These are phyloP conservation scores for Podiceps cristatus DNA, from an alignment of 2,113 vertebrate species.

Conservation along the genomic window DNA sequence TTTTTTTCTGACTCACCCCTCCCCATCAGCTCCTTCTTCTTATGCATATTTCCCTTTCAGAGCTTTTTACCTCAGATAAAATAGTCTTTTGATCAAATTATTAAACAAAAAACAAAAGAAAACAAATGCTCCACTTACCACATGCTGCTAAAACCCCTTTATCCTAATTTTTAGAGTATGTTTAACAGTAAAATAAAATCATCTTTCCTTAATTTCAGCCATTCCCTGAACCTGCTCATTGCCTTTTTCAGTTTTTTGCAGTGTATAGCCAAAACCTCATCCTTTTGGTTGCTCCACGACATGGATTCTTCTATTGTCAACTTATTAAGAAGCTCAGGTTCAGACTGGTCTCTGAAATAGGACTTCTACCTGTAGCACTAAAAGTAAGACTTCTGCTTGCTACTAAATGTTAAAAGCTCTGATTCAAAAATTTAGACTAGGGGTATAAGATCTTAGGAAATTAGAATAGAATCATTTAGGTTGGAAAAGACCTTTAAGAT, in stretches of 20 bases:
- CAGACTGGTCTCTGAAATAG: not conserved
- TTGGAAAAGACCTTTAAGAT: not conserved
- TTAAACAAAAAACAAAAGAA: not conserved
- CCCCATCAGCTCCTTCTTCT: not conserved
- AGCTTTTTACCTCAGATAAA: not conserved
- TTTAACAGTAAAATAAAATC: not conserved
- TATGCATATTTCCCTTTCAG: not conserved
- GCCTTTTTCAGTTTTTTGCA: not conserved
- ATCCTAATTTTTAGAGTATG: not conserved
- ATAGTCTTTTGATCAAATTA: not conserved
- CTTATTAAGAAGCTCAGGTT: not conserved
- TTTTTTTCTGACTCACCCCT: not conserved
- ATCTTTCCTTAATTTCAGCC: not conserved
- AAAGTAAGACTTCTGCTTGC: not conserved
- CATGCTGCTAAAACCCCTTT: not conserved
- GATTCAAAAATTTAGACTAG: not conserved
- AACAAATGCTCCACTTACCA: not conserved
- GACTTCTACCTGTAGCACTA: not conserved
- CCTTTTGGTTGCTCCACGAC: not conserved
- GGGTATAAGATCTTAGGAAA: not conserved
- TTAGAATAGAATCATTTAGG: not conserved
- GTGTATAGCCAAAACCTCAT: not conserved
- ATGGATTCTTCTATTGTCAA: not conserved
- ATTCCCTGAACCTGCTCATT: not conserved
- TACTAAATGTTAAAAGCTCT: not conserved